A percentile compares a stretch with the other conserved stretches of the same genome.
phyloP scores from a whole-genome alignment of 2,888 invertebrate species.

The Kryphioiulus occultus region DNA sequence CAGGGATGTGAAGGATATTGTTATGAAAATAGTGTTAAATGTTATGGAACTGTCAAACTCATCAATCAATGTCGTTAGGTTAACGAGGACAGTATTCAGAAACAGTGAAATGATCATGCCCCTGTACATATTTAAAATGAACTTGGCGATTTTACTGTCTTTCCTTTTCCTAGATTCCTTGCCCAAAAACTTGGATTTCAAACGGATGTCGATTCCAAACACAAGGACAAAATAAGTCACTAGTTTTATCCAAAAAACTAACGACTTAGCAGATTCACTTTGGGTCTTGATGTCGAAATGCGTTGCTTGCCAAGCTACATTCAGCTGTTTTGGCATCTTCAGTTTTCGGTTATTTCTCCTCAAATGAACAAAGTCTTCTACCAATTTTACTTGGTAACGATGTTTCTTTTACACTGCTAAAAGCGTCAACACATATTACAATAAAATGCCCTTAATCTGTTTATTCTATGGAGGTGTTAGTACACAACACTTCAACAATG shows the following conservation, averaged over 20 bases:
- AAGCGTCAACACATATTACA: no score
- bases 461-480: no score
- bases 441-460: no score
- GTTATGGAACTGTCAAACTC: not conserved
- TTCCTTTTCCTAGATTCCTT: not conserved
- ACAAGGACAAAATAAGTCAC: not conserved
- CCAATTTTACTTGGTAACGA: no score
- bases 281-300: not conserved
- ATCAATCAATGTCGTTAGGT: not conserved
- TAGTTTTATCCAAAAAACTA: not conserved
- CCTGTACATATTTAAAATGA: not conserved
- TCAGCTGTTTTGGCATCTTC: not conserved
- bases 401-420: no score
- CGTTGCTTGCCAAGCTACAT: not conserved
- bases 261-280: not conserved
- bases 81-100: not conserved
- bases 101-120: not conserved
- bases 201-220: not conserved
- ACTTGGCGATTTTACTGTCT: not conserved
- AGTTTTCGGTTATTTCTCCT: not conserved
- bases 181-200: not conserved
- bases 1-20: not conserved
- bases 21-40: not conserved
- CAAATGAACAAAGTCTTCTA: no score
- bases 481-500: no score